A percentile compares a stretch with the other conserved stretches of the same genome.
phyloP scores from a whole-genome alignment of 2,888 invertebrate species.

The Tetranychus truncatus region DNA sequence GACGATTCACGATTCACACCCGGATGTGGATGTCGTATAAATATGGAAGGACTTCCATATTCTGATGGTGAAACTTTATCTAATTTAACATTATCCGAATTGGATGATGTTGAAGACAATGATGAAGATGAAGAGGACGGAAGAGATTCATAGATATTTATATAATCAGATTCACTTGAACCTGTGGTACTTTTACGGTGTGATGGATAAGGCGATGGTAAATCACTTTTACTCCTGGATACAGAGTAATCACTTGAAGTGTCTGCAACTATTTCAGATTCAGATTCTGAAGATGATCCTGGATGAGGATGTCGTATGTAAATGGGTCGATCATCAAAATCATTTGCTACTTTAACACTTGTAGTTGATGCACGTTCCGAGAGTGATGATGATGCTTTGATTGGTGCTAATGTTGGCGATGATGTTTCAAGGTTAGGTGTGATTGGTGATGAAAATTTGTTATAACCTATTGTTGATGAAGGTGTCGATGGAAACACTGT shows the following conservation, averaged over 20 bases:
- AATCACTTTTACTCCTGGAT: not conserved
- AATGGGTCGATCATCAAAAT: conserved; percentile 8
- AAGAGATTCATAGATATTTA: not conserved
- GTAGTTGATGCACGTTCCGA: not conserved
- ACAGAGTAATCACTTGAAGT: not conserved
- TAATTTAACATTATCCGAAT: not conserved
- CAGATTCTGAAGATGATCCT: not conserved
- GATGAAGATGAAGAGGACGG: not conserved
- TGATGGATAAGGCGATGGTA: not conserved
- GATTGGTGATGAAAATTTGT: too few relatives aligned
- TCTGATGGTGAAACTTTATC: not conserved
- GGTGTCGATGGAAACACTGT: not conserved
- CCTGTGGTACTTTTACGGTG: not conserved
- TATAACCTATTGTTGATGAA: not conserved
- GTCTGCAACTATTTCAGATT: not conserved
- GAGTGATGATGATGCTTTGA: not conserved
- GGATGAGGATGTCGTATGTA: conserved; percentile 8
- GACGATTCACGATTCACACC: not conserved
- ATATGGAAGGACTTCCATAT: not conserved
- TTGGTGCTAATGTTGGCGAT: not conserved
- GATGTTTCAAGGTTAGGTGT: not conserved
- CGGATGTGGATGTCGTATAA: not conserved
- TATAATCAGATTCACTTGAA: not conserved
- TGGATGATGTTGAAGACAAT: not conserved
- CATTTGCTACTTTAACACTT: not conserved